Conservation (phyloP, 2,113 vertebrate species). For the Zosterops pallidus region DNA sequence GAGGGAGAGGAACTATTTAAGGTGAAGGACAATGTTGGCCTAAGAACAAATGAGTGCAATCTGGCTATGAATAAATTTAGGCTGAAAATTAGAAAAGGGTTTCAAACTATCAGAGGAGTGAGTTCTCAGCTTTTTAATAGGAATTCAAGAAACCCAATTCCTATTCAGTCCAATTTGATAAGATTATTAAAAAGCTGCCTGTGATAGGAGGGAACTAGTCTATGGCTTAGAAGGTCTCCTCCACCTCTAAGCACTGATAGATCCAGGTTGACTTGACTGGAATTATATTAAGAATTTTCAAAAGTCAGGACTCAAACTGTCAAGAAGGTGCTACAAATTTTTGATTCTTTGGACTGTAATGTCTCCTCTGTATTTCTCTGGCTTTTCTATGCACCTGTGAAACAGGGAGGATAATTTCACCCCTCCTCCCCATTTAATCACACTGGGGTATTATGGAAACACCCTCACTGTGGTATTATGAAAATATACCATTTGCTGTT, state of each 20-base stretch:
- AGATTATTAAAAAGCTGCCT: conserved; percentile 37
- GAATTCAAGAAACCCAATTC: conserved; percentile 23
- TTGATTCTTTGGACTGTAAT: background rate
- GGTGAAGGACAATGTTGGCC: conserved; percentile 66
- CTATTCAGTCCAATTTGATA: conserved; percentile 16
- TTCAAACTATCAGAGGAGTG: conserved; percentile 19
- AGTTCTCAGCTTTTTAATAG: conserved; percentile 39
- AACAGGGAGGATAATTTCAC: background rate
- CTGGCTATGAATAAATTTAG: conserved; percentile 65
- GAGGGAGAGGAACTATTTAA: conserved; percentile 53
- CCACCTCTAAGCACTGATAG: background rate
- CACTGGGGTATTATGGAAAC: conserved; percentile 17
- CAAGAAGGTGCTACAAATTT: background rate
- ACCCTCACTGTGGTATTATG: background rate
- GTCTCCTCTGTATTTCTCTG: background rate
- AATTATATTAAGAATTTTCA: background rate
- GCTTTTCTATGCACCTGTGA: background rate
- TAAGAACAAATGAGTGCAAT: conserved; percentile 57
- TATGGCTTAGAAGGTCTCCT: background rate
- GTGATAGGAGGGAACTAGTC: background rate
- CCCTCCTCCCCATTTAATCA: background rate
- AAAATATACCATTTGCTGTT: conserved; percentile 53
- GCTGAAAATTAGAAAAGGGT: conserved; percentile 49
- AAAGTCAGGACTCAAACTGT: background rate
- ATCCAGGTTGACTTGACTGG: background rate